These are phyloP conservation scores for Pongo pygmaeus DNA, from an alignment of 2,113 vertebrate genomes.

Conservation along the genomic window DNA sequence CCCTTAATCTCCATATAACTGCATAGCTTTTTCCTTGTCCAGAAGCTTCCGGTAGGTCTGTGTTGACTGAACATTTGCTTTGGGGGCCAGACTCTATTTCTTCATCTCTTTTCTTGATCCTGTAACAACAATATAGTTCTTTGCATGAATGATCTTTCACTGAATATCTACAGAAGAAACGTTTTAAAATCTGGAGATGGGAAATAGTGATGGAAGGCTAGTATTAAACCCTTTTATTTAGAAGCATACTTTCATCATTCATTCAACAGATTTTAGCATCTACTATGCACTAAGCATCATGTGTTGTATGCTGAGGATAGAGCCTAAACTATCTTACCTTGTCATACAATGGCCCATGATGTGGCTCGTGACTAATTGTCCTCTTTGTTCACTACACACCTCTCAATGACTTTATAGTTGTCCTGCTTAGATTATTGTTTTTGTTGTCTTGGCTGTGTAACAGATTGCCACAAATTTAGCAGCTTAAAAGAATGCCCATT, in stretches of 20 bases:
- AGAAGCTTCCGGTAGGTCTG: not conserved
- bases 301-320: not conserved
- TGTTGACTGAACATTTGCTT: slow-evolving; percentile 32
- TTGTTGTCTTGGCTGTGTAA: not conserved
- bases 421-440: not conserved
- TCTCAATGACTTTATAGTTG: not conserved
- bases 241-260: not conserved
- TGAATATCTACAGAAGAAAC: not conserved
- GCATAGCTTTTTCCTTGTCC: not conserved
- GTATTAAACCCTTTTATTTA: not conserved
- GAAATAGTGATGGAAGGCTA: not conserved
- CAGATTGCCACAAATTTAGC: not conserved
- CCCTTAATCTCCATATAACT: not conserved
- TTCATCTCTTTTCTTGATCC: not conserved
- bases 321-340: not conserved
- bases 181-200: not conserved
- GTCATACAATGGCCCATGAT: no score
- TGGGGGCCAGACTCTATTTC: not conserved
- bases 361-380: not conserved
- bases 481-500: not conserved
- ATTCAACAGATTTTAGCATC: not conserved
- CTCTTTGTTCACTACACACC: not conserved
- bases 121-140: not conserved
- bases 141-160: not conserved
- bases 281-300: rapidly evolving